These are phyloP conservation scores for Chydorus sphaericus DNA, from an alignment of 2,888 invertebrate species.

Conservation along the genomic window DNA sequence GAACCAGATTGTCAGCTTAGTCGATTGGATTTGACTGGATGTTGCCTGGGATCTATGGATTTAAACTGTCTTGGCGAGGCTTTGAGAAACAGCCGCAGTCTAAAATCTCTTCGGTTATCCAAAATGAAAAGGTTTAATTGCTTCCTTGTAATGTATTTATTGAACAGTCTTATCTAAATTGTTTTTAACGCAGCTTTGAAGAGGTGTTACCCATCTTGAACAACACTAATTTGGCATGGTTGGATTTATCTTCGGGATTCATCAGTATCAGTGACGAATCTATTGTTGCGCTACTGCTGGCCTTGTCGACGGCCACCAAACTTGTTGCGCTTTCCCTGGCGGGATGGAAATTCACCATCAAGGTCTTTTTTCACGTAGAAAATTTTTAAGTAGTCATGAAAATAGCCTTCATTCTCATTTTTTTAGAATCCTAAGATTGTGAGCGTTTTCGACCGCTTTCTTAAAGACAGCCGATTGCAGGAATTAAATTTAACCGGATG, in stretches of 20 bases:
- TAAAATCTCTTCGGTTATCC: slow-evolving; percentile 3
- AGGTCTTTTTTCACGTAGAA: too few species aligned
- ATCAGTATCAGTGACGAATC: background rate
- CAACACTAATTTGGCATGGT: slow-evolving; percentile 4
- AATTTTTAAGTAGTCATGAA: too few species aligned
- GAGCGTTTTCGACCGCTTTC: background rate
- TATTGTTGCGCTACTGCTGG: background rate
- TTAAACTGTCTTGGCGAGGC: slow-evolving; percentile 10
- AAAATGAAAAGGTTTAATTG: background rate
- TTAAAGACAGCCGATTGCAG: background rate
- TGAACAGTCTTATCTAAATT: background rate
- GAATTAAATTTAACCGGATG: slow-evolving; percentile 2
- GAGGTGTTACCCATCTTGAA: slow-evolving; percentile 4
- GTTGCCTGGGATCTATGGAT: slow-evolving; percentile 8
- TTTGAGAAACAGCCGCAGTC: background rate
- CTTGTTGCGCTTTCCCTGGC: slow-evolving; percentile 10
- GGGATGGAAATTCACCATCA: slow-evolving; percentile 7
- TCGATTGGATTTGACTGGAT: slow-evolving; percentile 10
- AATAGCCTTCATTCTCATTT: background rate
- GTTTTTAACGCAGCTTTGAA: slow-evolving; percentile 1
- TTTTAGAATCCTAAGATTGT: background rate
- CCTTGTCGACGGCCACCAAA: background rate
- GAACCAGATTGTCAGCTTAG: background rate
- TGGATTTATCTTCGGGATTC: slow-evolving; percentile 7
- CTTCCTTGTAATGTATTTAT: background rate